Conservation (phyloP, 2,888 invertebrate species). For the Sisyra terminalis region DNA sequence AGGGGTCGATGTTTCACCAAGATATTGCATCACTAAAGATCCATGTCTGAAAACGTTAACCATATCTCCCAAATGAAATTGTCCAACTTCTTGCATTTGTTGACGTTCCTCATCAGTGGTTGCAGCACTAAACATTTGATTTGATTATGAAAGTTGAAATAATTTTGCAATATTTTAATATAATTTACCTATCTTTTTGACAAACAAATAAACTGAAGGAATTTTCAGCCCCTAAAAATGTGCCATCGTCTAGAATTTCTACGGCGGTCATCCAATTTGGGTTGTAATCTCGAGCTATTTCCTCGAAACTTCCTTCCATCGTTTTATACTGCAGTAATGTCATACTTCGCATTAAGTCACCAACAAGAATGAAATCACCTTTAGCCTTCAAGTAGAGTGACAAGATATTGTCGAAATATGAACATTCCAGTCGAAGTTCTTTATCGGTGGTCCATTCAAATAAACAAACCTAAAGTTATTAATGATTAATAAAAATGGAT, state of each 20-base stretch:
- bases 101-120: conserved; percentile 94
- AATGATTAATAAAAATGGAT: not conserved
- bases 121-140: conserved; percentile 53
- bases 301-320: conserved; percentile 95
- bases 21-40: conserved; percentile 83
- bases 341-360: conserved; percentile 94
- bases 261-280: conserved; percentile 98
- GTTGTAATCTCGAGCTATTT: conserved; percentile 89
- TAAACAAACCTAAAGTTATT: conserved; percentile 48
- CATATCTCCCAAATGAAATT: conserved; percentile 93
- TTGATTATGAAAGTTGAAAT: not conserved
- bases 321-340: conserved; percentile 88
- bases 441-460: conserved; percentile 98
- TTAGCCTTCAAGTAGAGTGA: conserved; percentile 89
- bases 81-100: conserved; percentile 85
- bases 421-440: conserved; percentile 88
- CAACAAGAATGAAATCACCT: conserved; percentile 93
- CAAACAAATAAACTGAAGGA: conserved; percentile 91
- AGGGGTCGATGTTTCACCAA: conserved; percentile 74
- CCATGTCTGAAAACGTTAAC: conserved; percentile 93
- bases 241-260: conserved; percentile 95
- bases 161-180: too few species aligned
- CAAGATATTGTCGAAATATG: conserved; percentile 93
- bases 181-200: conserved; percentile 92
- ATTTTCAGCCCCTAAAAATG: conserved; percentile 93